phyloP scores from a whole-genome alignment of 2,888 invertebrate genomes.

The Stomorhina lunata region DNA sequence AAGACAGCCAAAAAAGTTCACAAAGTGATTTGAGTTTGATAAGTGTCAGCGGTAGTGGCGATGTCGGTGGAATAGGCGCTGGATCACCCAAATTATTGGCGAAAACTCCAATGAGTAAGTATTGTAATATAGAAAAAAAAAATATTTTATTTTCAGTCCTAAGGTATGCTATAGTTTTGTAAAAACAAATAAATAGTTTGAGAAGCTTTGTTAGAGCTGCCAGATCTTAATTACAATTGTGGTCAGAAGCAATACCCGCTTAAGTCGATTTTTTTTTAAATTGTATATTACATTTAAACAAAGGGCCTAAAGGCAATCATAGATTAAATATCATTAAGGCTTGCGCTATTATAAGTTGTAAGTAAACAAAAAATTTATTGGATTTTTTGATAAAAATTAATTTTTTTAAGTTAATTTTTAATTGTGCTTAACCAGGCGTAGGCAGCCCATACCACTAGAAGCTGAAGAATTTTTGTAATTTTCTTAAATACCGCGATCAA shows the following conservation, averaged over 20 bases:
- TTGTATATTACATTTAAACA: not conserved
- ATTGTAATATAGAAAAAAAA: constrained; percentile 9
- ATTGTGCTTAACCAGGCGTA: too few species aligned
- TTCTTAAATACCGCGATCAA: too few species aligned
- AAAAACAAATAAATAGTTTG: not conserved
- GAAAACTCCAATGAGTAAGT: constrained; percentile 81
- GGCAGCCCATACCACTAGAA: too few species aligned
- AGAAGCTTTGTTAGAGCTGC: not conserved
- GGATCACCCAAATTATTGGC: constrained; percentile 78
- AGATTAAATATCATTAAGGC: too few species aligned
- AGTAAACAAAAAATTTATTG: too few species aligned
- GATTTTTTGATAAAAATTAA: too few species aligned
- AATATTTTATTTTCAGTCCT: not conserved
- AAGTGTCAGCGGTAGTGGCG: constrained; percentile 73
- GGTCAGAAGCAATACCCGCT: too few species aligned
- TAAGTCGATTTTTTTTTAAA: too few species aligned
- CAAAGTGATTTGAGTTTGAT: constrained; percentile 85
- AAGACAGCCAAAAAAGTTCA: constrained; percentile 85
- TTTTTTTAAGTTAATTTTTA: too few species aligned
- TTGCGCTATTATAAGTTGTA: too few species aligned
- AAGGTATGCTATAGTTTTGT: not conserved
- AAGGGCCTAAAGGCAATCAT: too few species aligned
- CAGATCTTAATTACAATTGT: not conserved
- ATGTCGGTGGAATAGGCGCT: constrained; percentile 24
- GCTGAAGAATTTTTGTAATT: too few species aligned